These are phyloP conservation scores for Drosophila miranda DNA, from an alignment of 1,140 invertebrate genomes.

Conservation along the genomic window DNA sequence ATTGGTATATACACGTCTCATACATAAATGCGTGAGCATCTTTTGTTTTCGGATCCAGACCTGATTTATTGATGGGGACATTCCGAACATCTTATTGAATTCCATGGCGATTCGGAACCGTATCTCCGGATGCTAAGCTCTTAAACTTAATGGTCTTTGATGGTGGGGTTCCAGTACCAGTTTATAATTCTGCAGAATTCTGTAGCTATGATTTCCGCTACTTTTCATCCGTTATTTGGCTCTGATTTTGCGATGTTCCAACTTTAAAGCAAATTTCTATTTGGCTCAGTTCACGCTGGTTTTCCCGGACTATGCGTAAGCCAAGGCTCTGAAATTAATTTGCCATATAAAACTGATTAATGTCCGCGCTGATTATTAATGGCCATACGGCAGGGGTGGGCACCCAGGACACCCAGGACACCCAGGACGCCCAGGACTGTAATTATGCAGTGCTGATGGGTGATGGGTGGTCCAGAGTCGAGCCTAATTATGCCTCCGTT, in stretches of 20 bases:
- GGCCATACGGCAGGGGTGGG: slow-evolving; percentile 13
- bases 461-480: not conserved
- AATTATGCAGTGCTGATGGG: slow-evolving; percentile 48
- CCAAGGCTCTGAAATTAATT: slow-evolving; percentile 57
- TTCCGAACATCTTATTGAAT: slow-evolving; percentile 28
- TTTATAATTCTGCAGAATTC: too few relatives aligned
- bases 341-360: slow-evolving; percentile 73
- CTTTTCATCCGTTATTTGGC: not conserved
- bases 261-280: slow-evolving; percentile 25
- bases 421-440: not conserved
- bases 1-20: slow-evolving; percentile 5
- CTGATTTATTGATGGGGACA: slow-evolving; percentile 38
- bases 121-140: slow-evolving; percentile 9
- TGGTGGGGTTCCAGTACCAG: not conserved
- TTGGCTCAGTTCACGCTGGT: slow-evolving; percentile 1
- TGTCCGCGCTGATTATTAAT: slow-evolving; percentile 60
- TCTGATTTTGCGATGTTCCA: slow-evolving; percentile 13
- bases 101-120: slow-evolving; percentile 1
- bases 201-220: not conserved
- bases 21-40: not conserved
- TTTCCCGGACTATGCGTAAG: not conserved
- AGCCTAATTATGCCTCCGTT: slow-evolving; percentile 22
- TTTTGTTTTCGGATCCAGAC: not conserved
- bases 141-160: slow-evolving; percentile 20
- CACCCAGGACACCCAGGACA: not conserved